phyloP scores from a whole-genome alignment of 53 echinoderm and acorn worm genomes.

The Astropecten irregularis region DNA sequence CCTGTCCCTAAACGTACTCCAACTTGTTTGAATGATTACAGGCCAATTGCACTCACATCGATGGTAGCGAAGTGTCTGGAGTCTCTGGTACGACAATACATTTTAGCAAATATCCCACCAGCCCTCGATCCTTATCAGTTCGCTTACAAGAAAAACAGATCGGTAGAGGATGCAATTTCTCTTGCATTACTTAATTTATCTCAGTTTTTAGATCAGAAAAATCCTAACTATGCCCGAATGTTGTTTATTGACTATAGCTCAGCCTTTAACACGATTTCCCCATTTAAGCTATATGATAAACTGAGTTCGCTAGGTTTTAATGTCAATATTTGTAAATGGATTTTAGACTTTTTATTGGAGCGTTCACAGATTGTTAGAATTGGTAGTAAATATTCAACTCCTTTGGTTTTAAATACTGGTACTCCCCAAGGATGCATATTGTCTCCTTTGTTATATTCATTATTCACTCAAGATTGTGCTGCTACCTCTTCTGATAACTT shows the following conservation, averaged over 20 bases:
- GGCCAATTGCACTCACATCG: slow-evolving; percentile 2
- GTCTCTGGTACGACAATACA: background rate
- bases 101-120: background rate
- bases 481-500: no score
- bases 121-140: background rate
- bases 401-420: no score
- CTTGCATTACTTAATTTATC: background rate
- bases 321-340: background rate
- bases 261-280: slow-evolving; percentile 24
- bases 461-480: no score
- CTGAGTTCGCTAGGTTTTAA: background rate
- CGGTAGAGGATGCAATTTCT: background rate
- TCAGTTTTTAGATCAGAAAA: background rate
- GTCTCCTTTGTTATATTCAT: no score
- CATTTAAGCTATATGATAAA: background rate
- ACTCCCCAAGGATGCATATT: no score
- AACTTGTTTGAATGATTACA: background rate
- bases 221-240: slow-evolving; percentile 1
- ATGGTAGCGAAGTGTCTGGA: slow-evolving; percentile 32
- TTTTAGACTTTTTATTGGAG: background rate
- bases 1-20: slow-evolving; percentile 1
- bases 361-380: no score
- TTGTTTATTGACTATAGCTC: slow-evolving; percentile 32
- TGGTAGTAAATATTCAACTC: no score
- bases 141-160: background rate